Percentiles rank a stretch among this genome's conserved stretches.
Conservation (phyloP, 1,140 invertebrate genomes). For the Drosophila watanabei region DNA sequence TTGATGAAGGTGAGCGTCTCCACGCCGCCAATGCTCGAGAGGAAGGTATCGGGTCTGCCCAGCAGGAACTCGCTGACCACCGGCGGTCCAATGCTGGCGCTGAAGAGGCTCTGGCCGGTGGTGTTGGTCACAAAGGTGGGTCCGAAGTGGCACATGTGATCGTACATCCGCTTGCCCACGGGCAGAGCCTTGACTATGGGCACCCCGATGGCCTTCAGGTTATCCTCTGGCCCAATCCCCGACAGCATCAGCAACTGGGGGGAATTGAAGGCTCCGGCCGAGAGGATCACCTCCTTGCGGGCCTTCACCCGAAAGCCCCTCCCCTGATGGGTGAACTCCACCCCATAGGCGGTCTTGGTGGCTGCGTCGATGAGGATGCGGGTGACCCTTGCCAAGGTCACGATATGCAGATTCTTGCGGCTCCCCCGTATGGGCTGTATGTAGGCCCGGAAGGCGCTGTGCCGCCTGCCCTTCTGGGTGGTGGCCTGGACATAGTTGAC, state of each 20-base stretch:
- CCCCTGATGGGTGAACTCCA: constrained; percentile 88
- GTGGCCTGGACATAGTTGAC: constrained; percentile 90
- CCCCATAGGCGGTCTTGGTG: constrained; percentile 88
- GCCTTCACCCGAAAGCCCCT: constrained; percentile 86
- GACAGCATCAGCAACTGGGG: constrained; percentile 93
- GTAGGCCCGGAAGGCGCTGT: constrained; percentile 88
- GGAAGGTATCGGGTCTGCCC: constrained; percentile 60
- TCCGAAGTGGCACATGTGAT: constrained; percentile 90
- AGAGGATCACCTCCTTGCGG: constrained; percentile 90
- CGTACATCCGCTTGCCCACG: constrained; percentile 91
- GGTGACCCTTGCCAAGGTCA: constrained; percentile 87
- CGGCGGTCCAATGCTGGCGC: constrained; percentile 75
- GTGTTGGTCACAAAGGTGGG: constrained; percentile 88
- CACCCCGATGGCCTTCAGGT: constrained; percentile 89
- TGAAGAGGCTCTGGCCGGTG: constrained; percentile 77
- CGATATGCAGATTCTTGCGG: constrained; percentile 89
- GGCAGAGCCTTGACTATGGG: constrained; percentile 88
- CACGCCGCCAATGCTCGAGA: constrained; percentile 86
- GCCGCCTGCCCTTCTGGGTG: constrained; percentile 86
- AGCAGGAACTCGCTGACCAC: constrained; percentile 55
- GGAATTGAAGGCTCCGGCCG: constrained; percentile 90
- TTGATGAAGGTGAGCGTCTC: constrained; percentile 89
- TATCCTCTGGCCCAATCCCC: constrained; percentile 90
- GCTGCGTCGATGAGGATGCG: constrained; percentile 88
- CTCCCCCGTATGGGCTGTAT: constrained; percentile 87